A percentile compares a stretch with the other conserved stretches of the same genome.
Evolutionary conservation across 1,140 invertebrate species (phyloP).

Genomic region (Hypothenemus hampei): DNA sequence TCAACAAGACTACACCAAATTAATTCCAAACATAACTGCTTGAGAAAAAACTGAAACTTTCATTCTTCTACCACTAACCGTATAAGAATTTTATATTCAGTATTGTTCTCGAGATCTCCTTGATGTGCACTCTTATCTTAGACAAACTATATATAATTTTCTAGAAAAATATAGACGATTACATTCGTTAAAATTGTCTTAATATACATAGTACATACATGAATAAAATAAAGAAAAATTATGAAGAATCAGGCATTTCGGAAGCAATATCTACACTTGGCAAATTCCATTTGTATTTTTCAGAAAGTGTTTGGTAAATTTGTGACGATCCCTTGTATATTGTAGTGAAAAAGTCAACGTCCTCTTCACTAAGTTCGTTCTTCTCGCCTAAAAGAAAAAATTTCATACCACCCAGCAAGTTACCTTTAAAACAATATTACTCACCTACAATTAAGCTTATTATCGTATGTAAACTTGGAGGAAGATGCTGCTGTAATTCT

Average conservation of each 20-base stretch:
- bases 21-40: too few species aligned
- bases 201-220: too few species aligned
- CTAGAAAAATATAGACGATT: too few species aligned
- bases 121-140: too few species aligned
- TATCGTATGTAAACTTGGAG: conserved; percentile 16
- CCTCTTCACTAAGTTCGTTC: conserved; percentile 32
- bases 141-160: too few species aligned
- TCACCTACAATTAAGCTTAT: conserved; percentile 17
- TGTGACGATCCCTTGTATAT: conserved; percentile 37
- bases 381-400: conserved; percentile 29
- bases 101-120: too few species aligned
- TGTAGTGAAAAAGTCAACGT: conserved; percentile 38
- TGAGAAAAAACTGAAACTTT: too few species aligned
- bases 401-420: conserved; percentile 14
- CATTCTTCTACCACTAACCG: too few species aligned
- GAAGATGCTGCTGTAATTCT: conserved; percentile 7
- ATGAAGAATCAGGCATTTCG: too few species aligned
- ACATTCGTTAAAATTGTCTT: too few species aligned
- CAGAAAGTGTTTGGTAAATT: conserved; percentile 35
- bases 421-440: conserved; percentile 22
- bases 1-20: too few species aligned
- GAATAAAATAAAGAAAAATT: neutral
- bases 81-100: too few species aligned
- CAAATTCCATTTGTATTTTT: conserved; percentile 41
- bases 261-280: conserved; percentile 36